phyloP scores from a whole-genome alignment of 1,140 invertebrate genomes.

The Orussus abietinus region DNA sequence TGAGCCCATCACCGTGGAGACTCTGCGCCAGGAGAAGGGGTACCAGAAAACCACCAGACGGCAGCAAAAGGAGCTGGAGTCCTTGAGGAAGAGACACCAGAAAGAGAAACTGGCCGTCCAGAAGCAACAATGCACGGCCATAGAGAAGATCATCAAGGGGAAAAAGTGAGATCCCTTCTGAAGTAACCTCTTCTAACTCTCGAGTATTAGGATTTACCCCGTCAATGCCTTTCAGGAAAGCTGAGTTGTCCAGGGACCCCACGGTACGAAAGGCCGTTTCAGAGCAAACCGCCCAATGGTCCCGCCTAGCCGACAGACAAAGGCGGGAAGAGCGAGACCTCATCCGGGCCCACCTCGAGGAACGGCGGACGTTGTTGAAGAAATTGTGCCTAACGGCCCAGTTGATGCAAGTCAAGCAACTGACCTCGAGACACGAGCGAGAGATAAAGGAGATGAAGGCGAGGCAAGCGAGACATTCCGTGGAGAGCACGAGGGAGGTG shows the following conservation, averaged over 20 bases:
- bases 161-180: constrained; percentile 66
- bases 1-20: constrained; percentile 89
- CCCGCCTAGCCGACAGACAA: constrained; percentile 82
- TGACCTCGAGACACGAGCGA: constrained; percentile 84
- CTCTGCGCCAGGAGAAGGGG: constrained; percentile 85
- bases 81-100: constrained; percentile 85
- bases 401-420: constrained; percentile 81
- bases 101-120: constrained; percentile 91
- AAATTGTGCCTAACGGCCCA: constrained; percentile 86
- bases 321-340: constrained; percentile 89
- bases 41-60: constrained; percentile 94
- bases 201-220: no score
- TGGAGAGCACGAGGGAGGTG: constrained; percentile 95
- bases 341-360: constrained; percentile 75
- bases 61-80: constrained; percentile 92
- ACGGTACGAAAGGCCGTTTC: constrained; percentile 75
- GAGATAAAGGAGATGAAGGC: constrained; percentile 96
- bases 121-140: constrained; percentile 89
- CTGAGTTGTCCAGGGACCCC: constrained; percentile 74
- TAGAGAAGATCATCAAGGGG: constrained; percentile 92
- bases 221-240: constrained; percentile 69
- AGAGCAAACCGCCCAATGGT: constrained; percentile 93
- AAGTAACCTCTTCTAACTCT: no score
- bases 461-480: constrained; percentile 91
- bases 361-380: constrained; percentile 80